phyloP scores from a whole-genome alignment of 2,888 invertebrate species.

The Leptopilina myrica region DNA sequence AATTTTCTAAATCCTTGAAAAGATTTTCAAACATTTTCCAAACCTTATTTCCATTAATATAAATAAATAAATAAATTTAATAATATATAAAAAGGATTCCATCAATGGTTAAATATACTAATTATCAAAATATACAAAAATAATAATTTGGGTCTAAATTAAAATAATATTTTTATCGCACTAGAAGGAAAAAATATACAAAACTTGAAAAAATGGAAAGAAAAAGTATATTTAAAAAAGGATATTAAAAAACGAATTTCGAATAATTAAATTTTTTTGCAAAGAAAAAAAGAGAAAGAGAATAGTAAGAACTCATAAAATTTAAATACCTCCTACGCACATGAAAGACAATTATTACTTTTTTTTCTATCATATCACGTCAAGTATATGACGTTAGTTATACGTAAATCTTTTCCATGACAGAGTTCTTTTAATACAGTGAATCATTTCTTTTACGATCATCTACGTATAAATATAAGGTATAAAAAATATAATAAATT shows the following conservation, averaged over 20 bases:
- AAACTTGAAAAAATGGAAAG: no score
- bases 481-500: background rate
- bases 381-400: constrained; percentile 28
- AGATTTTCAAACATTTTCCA: no score
- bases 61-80: no score
- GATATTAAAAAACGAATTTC: background rate
- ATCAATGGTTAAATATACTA: no score
- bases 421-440: background rate
- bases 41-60: no score
- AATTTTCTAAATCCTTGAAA: no score
- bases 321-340: constrained; percentile 19
- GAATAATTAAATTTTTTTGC: background rate
- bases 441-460: constrained; percentile 16
- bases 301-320: background rate
- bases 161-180: no score
- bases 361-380: constrained; percentile 26
- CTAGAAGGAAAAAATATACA: no score
- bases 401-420: constrained; percentile 2
- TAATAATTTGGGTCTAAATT: no score
- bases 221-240: background rate
- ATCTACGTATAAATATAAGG: background rate
- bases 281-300: no score
- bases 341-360: background rate
- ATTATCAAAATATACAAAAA: no score
- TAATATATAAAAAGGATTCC: no score